Evolutionary conservation across 2,888 invertebrate species (phyloP), one percentile per base, ranked within the genome.

Genomic region (Rugalucina vietnamica): DNA sequence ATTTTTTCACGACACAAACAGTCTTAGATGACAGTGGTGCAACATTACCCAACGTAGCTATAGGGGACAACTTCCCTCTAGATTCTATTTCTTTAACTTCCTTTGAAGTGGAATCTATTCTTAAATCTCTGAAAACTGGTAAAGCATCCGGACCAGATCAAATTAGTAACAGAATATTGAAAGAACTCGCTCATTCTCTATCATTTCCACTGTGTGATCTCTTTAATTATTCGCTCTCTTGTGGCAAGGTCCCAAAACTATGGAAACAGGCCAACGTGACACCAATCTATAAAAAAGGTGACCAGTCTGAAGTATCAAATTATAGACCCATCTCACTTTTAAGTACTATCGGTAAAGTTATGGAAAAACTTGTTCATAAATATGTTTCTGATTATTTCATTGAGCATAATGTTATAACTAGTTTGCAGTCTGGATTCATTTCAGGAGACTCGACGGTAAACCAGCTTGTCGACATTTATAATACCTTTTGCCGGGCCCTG

Each of bases 251-350:
- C 34, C 79, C 74, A 3, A 34, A 60, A 32, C 0, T 34, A 1
- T 74, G 79, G 79, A 79, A 79, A 60, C 37, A 37, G 36, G 79
- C 65, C 1, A 49, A 57, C 21, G 74, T 79, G 1, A 74, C 69
- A 14, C 79, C 79, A 3, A 65, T 79, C 24, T 65, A 37, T 27
- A 79, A 79, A 49, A 57, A 57, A 27, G 18, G 12, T 14, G 79
- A 73, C 27, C 39, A 54, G 0, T 65, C 60, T 8, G 39, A 60
- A 21, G 34, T 29, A 21, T 21, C 29, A n/a, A 74, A 79, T 1
- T 79, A 74, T 50, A 27, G 79, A 27, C 73, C 79, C 8, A 49
- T 79, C 1, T 65, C 65, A 14, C 79, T 79, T 3, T 32, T 74
- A 4, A 73, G 74, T n/a, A 39, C 27, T 24, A 24, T 79, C 3